Evolutionary conservation across 2,888 invertebrate genomes (phyloP).

Genomic region (Cecidostiba fungosa): DNA sequence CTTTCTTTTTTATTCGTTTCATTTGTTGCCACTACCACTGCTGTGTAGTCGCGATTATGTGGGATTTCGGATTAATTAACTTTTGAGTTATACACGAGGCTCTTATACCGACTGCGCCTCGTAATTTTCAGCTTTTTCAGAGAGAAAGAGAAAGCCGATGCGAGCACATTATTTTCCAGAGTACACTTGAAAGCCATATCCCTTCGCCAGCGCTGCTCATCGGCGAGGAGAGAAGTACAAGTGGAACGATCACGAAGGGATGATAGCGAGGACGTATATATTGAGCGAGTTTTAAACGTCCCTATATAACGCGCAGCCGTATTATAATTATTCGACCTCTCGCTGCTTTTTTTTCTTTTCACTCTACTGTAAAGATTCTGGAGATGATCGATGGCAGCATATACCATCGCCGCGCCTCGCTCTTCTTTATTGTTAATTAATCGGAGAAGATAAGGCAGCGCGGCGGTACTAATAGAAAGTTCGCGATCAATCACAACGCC

Average conservation of each 20-base stretch:
- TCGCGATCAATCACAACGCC: background rate
- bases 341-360: too few relatives aligned
- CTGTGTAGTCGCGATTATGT: background rate
- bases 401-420: background rate
- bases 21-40: background rate
- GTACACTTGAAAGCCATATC: background rate
- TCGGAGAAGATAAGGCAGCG: background rate
- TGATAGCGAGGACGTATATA: background rate
- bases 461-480: background rate
- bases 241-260: background rate
- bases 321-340: constrained; percentile 30
- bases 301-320: background rate
- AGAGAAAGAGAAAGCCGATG: background rate
- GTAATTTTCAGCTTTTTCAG: too few relatives aligned
- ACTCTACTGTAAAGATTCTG: background rate
- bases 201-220: background rate
- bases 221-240: background rate
- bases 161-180: background rate
- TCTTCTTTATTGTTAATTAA: background rate
- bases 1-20: background rate
- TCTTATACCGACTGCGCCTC: too few relatives aligned
- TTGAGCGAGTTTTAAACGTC: constrained; percentile 35
- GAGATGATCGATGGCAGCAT: constrained; percentile 21
- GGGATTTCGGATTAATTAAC: constrained; percentile 2
- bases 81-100: background rate